phyloP scores from a whole-genome alignment of 2,888 invertebrate genomes.

The Rhopalosiphum nymphaeae region DNA sequence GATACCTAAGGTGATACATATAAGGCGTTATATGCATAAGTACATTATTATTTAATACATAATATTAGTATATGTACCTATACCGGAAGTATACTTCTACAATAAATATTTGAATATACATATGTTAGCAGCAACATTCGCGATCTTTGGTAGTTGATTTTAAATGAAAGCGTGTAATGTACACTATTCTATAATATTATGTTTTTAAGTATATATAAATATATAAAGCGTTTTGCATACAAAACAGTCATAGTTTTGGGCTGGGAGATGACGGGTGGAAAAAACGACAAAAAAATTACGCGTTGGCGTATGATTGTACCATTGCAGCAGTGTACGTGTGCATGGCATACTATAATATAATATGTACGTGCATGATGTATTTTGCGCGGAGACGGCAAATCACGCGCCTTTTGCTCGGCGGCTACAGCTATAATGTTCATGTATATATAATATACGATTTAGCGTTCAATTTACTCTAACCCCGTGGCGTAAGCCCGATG shows the following conservation, averaged over 20 bases:
- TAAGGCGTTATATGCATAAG: too few species aligned
- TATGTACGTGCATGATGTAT: not conserved
- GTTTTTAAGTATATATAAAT: not conserved
- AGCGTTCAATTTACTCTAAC: constrained; percentile 61
- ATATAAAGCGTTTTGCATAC: not conserved
- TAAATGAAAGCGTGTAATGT: not conserved
- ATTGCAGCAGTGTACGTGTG: not conserved
- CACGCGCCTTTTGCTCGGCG: not conserved
- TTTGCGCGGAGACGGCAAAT: not conserved
- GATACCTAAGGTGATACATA: too few species aligned
- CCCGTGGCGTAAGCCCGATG: constrained; percentile 15
- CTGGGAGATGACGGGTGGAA: not conserved
- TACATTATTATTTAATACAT: too few species aligned
- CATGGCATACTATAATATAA: not conserved
- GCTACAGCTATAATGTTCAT: not conserved
- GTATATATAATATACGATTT: constrained; percentile 50
- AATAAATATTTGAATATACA: not conserved
- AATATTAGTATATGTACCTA: not conserved
- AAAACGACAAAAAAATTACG: not conserved
- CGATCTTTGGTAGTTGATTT: not conserved
- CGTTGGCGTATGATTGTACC: not conserved
- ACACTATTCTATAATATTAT: not conserved
- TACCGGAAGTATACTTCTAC: not conserved
- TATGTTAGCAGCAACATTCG: not conserved
- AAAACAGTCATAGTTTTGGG: not conserved